A percentile compares a stretch with the other conserved stretches of the same genome.
phyloP scores from a whole-genome alignment of 2,888 invertebrate species.

The Gymnosoma rotundatum region DNA sequence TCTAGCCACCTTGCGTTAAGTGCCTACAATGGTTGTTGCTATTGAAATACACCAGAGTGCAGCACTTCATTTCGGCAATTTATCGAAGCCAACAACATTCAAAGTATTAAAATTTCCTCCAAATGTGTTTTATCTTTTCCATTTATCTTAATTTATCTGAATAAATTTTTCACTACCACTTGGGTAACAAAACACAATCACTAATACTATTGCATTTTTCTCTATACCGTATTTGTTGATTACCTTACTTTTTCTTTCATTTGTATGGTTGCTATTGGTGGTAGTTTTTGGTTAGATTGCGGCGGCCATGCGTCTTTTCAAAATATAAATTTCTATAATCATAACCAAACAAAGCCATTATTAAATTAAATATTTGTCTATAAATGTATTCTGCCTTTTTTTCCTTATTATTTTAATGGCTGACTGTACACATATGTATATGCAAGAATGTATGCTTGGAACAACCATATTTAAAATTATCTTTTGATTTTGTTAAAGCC shows the following conservation, averaged over 20 bases:
- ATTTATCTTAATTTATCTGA: not conserved
- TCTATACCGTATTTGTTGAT: not conserved
- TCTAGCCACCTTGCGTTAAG: conserved; percentile 16
- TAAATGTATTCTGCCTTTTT: not conserved
- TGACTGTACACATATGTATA: not conserved
- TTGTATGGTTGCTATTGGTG: conserved; percentile 60
- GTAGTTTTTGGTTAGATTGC: conserved; percentile 60
- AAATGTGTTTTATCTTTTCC: conserved; percentile 12
- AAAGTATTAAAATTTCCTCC: conserved; percentile 50
- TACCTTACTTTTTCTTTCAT: not conserved
- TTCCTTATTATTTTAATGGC: conserved; percentile 1
- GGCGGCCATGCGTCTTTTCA: conserved; percentile 66
- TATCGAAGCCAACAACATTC: conserved; percentile 41
- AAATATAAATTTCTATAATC: conserved; percentile 26
- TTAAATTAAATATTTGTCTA: not conserved
- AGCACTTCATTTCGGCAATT: not conserved
- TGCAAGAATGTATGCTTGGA: conserved; percentile 16
- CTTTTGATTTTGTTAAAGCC: conserved; percentile 38
- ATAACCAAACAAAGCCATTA: conserved; percentile 10
- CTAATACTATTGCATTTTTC: conserved; percentile 46
- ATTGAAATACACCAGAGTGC: conserved; percentile 68
- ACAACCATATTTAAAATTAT: conserved; percentile 69
- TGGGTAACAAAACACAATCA: not conserved
- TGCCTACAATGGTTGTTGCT: not conserved
- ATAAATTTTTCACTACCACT: not conserved